phyloP scores from a whole-genome alignment of 2,797 vertebrate species.

The Petrocephalus sullivani region DNA sequence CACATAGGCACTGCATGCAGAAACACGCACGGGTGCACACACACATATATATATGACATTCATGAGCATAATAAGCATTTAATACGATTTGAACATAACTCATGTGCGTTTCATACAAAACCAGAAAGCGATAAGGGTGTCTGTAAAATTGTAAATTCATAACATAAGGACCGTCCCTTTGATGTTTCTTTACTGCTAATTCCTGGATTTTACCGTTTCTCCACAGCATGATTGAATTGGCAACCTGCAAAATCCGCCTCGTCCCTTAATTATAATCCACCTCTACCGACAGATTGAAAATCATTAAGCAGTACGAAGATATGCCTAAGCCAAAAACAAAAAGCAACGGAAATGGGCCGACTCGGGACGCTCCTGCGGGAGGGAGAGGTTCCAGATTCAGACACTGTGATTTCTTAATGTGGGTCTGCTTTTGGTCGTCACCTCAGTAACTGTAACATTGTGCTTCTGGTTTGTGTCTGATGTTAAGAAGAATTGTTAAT shows the following conservation, averaged over 20 bases:
- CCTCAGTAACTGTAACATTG: background rate
- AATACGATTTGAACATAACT: background rate
- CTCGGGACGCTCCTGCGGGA: background rate
- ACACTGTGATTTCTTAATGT: background rate
- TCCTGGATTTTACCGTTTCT: background rate
- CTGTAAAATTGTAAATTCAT: background rate
- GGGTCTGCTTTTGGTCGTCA: background rate
- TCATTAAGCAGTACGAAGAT: background rate
- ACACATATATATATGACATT: constrained; percentile 33
- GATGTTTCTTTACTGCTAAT: background rate
- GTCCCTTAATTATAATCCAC: constrained; percentile 1
- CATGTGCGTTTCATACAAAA: background rate
- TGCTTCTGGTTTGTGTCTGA: background rate
- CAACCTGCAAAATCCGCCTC: background rate
- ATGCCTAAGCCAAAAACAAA: background rate
- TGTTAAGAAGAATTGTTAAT: background rate
- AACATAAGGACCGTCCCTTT: background rate
- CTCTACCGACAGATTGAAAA: background rate
- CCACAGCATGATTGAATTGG: background rate
- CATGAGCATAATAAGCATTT: background rate
- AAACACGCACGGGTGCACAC: background rate
- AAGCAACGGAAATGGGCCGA: constrained; percentile 2
- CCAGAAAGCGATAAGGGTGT: background rate
- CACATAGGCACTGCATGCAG: background rate
- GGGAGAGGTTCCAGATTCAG: background rate